phyloP scores from a whole-genome alignment of 2,797 vertebrate genomes.

The Erpetoichthys calabaricus region DNA sequence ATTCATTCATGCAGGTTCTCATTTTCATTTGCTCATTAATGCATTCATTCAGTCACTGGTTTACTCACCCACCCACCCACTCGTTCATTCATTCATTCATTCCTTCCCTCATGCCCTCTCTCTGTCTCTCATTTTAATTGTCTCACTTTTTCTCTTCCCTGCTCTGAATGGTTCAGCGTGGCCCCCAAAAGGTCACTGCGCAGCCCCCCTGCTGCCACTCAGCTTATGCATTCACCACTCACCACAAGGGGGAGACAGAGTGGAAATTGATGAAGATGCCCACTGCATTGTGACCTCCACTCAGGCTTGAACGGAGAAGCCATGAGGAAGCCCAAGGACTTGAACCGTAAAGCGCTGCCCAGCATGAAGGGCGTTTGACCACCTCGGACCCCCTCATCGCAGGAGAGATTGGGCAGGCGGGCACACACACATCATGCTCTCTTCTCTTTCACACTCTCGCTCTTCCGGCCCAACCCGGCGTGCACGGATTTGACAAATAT shows the following conservation, averaged over 20 bases:
- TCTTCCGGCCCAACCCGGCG: conserved; percentile 51
- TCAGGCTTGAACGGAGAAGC: conserved; percentile 54
- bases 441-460: conserved; percentile 45
- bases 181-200: too few relatives aligned
- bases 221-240: too few relatives aligned
- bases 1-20: conserved; percentile 1
- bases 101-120: too few relatives aligned
- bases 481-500: conserved; percentile 67
- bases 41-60: too few relatives aligned
- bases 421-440: conserved; percentile 21
- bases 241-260: conserved; percentile 26
- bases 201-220: too few relatives aligned
- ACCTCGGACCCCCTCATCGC: too few relatives aligned
- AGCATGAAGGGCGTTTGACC: too few relatives aligned
- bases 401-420: conserved; percentile 43
- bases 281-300: conserved; percentile 52
- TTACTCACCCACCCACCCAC: too few relatives aligned
- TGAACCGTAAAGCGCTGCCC: too few relatives aligned
- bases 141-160: conserved; percentile 3
- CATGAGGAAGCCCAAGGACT: conserved; percentile 20
- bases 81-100: too few relatives aligned
- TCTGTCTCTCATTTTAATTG: background rate
- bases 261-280: conserved; percentile 73
- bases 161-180: conserved; percentile 4
- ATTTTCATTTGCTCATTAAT: too few relatives aligned